A percentile compares a stretch with the other conserved stretches of the same genome.
phyloP scores from a whole-genome alignment of 35 echinoderm and acorn worm genomes.

The Ophioderma brevispina region DNA sequence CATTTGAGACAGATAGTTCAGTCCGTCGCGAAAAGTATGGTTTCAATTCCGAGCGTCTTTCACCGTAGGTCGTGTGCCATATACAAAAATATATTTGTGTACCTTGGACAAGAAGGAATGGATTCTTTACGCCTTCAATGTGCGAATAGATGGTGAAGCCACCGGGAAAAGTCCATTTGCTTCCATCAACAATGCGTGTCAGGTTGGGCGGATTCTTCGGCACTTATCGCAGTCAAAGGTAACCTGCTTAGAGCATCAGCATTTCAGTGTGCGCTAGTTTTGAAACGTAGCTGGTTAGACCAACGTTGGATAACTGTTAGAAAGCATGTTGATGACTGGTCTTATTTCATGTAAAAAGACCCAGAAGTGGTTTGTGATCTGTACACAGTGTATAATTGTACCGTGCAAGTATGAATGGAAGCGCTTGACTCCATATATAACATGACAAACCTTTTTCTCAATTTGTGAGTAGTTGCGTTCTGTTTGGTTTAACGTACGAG shows the following conservation, averaged over 20 bases:
- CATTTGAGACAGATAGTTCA: conserved; percentile 61
- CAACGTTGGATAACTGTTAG: not conserved
- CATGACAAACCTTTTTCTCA: conserved; percentile 51
- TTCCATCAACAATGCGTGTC: too few species aligned
- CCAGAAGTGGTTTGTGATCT: conserved; percentile 68
- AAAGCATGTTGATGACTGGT: not conserved
- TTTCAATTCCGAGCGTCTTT: not conserved
- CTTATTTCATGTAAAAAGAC: conserved; percentile 40
- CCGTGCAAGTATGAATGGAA: conserved; percentile 59
- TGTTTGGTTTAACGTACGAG: conserved; percentile 23
- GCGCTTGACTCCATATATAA: conserved; percentile 61
- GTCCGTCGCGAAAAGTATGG: conserved; percentile 9
- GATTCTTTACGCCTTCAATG: too few species aligned
- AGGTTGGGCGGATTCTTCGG: too few species aligned
- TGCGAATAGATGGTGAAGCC: too few species aligned
- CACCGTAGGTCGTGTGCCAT: not conserved
- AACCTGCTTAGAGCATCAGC: conserved; percentile 8
- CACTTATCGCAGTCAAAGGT: too few species aligned
- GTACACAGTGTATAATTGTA: conserved; percentile 60
- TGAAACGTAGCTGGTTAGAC: not conserved
- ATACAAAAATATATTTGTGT: not conserved
- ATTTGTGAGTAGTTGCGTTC: conserved; percentile 75
- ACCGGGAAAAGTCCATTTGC: too few species aligned
- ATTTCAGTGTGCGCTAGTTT: not conserved
- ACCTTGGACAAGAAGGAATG: not conserved